Evolutionary conservation across 2,113 vertebrate genomes (phyloP).

Genomic region (Hirundichthys speculiger): DNA sequence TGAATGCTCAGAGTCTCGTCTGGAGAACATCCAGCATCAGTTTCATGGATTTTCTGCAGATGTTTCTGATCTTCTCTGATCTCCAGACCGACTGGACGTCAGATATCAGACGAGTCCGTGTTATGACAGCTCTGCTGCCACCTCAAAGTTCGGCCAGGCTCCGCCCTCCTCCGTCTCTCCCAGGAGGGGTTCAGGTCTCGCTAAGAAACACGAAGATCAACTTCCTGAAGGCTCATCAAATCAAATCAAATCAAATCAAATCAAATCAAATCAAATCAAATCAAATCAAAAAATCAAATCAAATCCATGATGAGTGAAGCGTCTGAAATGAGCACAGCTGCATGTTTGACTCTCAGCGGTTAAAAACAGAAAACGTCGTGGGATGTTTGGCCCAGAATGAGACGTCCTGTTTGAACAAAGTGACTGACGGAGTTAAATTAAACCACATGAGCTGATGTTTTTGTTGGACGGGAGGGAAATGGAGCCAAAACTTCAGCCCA

Average conservation of each 20-base stretch:
- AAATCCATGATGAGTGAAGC: neutral
- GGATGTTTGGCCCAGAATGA: neutral
- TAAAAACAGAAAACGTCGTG: neutral
- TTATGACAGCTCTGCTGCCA: neutral
- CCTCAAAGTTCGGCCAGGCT: neutral
- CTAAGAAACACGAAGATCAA: neutral
- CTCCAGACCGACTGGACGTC: too few relatives aligned
- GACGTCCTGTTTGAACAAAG: neutral
- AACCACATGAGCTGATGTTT: slow-evolving; percentile 21
- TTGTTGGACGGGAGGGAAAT: slow-evolving; percentile 7
- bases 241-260: neutral
- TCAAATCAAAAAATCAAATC: neutral
- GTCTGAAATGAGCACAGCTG: neutral
- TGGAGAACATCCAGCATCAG: too few relatives aligned
- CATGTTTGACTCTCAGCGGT: neutral
- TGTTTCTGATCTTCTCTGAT: too few relatives aligned
- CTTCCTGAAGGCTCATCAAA: too few relatives aligned
- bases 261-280: neutral
- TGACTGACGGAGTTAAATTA: slow-evolving; percentile 13
- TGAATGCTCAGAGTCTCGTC: too few relatives aligned
- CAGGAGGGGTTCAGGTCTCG: neutral
- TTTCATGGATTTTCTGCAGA: too few relatives aligned
- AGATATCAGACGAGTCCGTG: too few relatives aligned
- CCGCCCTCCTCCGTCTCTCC: neutral
- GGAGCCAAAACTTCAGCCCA: neutral